A percentile compares a stretch with the other conserved stretches of the same genome.
Evolutionary conservation across 2,113 vertebrate genomes (phyloP).

Genomic region (Nothobranchius furzeri): DNA sequence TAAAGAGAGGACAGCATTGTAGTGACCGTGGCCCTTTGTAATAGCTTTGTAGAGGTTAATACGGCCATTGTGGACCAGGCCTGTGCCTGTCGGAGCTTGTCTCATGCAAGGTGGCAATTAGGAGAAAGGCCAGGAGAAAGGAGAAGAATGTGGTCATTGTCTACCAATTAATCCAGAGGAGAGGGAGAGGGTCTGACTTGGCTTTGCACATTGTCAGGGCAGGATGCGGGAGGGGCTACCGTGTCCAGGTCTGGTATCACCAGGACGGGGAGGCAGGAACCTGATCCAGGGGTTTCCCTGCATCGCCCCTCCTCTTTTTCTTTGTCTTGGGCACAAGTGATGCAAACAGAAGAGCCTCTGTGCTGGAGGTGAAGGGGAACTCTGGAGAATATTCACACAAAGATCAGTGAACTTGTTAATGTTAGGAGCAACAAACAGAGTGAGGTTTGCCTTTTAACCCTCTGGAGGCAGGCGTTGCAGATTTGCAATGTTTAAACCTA

Average conservation of each 20-base stretch:
- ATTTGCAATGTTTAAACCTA: too few species aligned
- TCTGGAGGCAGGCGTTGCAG: too few species aligned
- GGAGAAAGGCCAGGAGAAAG: conserved; percentile 29
- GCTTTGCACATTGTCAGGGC: conserved; percentile 59
- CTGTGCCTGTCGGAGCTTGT: conserved; percentile 46
- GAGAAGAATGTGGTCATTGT: conserved; percentile 68
- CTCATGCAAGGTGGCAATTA: conserved; percentile 64
- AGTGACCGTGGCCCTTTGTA: conserved; percentile 60
- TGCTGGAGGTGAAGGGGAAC: conserved; percentile 35
- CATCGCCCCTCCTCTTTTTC: conserved; percentile 24
- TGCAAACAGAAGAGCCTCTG: conserved; percentile 64
- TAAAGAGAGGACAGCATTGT: conserved; percentile 57
- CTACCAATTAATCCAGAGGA: conserved; percentile 60
- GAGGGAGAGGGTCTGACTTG: conserved; percentile 29
- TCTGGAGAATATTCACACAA: conserved; percentile 19
- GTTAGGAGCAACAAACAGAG: too few species aligned
- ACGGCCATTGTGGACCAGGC: conserved; percentile 50
- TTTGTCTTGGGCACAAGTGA: conserved; percentile 15
- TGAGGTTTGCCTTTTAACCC: too few species aligned
- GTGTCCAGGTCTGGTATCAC: conserved; percentile 62
- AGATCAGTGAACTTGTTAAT: not conserved
- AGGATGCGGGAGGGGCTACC: conserved; percentile 56
- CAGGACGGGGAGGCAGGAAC: conserved; percentile 42
- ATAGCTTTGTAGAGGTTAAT: conserved; percentile 59
- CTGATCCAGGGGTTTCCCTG: conserved; percentile 53